A percentile compares a stretch with the other conserved stretches of the same genome.
Evolutionary conservation across 2,113 vertebrate genomes (phyloP).

Genomic region (Eubucco bourcierii): DNA sequence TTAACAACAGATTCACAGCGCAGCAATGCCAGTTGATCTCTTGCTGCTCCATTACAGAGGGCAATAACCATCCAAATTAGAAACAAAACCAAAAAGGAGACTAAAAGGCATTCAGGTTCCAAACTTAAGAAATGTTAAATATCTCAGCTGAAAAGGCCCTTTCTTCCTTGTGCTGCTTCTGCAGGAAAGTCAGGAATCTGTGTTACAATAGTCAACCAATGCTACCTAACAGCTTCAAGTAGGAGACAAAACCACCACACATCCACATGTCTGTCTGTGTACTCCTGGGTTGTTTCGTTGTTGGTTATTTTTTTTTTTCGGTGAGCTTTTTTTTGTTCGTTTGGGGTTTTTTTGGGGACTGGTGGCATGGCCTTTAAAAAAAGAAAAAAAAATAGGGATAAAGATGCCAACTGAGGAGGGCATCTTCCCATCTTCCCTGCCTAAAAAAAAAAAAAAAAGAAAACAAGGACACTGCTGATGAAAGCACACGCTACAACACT

Average conservation of each 20-base stretch:
- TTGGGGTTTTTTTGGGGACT: too few species aligned
- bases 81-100: not conserved
- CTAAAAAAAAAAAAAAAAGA: not conserved
- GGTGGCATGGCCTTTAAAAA: not conserved
- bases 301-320: too few species aligned
- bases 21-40: not conserved
- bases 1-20: not conserved
- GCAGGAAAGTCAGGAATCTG: not conserved
- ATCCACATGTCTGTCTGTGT: not conserved
- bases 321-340: too few species aligned
- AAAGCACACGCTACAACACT: not conserved
- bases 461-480: not conserved
- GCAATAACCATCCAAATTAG: not conserved
- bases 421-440: not conserved
- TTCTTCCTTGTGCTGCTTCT: not conserved
- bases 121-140: not conserved
- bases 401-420: not conserved
- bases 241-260: not conserved
- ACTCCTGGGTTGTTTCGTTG: not conserved
- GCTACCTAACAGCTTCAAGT: not conserved
- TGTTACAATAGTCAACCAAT: not conserved
- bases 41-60: not conserved
- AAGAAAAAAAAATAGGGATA: not conserved
- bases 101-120: not conserved
- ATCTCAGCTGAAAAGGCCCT: not conserved